These are phyloP conservation scores for Odontothrips loti DNA, from an alignment of 2,888 invertebrate species.

Conservation along the genomic window DNA sequence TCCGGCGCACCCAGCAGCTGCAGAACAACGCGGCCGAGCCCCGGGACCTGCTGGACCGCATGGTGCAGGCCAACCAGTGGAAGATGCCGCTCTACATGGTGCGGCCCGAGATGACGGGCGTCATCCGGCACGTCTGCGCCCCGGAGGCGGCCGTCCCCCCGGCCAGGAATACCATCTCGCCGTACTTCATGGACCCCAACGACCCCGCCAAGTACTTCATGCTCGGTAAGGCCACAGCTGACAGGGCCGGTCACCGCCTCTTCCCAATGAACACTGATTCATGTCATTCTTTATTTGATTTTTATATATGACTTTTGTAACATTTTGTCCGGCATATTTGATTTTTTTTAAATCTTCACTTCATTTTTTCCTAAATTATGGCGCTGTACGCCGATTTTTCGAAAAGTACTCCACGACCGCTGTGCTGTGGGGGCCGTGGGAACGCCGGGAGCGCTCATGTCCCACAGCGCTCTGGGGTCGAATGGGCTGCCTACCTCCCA, in stretches of 20 bases:
- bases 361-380: no score
- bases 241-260: no score
- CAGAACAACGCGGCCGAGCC: constrained; percentile 58
- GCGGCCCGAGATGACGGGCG: constrained; percentile 63
- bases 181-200: constrained; percentile 62
- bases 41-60: constrained; percentile 58
- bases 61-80: constrained; percentile 57
- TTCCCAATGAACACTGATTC: no score
- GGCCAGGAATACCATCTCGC: constrained; percentile 57
- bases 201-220: constrained; percentile 61
- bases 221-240: constrained; percentile 52
- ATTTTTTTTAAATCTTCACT: no score
- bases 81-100: constrained; percentile 65
- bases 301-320: no score
- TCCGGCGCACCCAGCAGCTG: constrained; percentile 44
- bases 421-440: no score
- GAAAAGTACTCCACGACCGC: no score
- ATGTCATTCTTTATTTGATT: no score
- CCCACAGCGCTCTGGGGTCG: not conserved
- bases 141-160: constrained; percentile 58
- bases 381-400: no score
- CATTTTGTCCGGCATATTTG: not conserved
- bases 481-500: not conserved
- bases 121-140: constrained; percentile 57
- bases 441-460: no score